Conservation (phyloP, 37 sponge, comb jelly and placozoan genomes). For the Corticium candelabrum region DNA sequence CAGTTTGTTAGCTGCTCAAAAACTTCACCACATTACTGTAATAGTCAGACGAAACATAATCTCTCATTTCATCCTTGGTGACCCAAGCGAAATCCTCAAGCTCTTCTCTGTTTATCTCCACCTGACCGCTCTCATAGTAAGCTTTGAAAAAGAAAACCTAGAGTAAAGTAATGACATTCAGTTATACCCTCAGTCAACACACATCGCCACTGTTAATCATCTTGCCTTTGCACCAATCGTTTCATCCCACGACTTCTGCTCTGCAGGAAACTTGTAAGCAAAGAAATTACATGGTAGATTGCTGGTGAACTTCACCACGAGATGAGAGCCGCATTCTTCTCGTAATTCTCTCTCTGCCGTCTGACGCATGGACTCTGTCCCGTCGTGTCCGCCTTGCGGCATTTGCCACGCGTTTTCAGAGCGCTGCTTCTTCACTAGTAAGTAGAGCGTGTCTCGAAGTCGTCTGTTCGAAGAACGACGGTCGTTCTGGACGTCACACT, state of each 20-base stretch:
- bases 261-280: conserved; percentile 22
- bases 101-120: conserved; percentile 25
- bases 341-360: conserved; percentile 43
- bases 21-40: too few species aligned
- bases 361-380: conserved; percentile 43
- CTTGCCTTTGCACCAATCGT: conserved; percentile 24
- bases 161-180: background rate
- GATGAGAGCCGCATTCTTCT: conserved; percentile 44
- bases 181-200: background rate
- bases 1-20: too few species aligned
- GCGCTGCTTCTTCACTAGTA: conserved; percentile 53
- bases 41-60: too few species aligned
- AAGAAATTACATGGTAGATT: conserved; percentile 23
- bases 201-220: background rate
- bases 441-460: conserved; percentile 51
- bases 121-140: conserved; percentile 7
- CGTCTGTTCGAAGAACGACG: conserved; percentile 26
- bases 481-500: conserved; percentile 35
- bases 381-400: conserved; percentile 54
- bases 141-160: conserved; percentile 80
- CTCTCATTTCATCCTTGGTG: conserved; percentile 64
- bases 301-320: conserved; percentile 32
- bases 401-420: conserved; percentile 52
- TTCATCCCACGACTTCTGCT: background rate
- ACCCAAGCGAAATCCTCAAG: conserved; percentile 56